Conservation (phyloP, 2,113 vertebrate species). For the Seriola rivoliana region DNA sequence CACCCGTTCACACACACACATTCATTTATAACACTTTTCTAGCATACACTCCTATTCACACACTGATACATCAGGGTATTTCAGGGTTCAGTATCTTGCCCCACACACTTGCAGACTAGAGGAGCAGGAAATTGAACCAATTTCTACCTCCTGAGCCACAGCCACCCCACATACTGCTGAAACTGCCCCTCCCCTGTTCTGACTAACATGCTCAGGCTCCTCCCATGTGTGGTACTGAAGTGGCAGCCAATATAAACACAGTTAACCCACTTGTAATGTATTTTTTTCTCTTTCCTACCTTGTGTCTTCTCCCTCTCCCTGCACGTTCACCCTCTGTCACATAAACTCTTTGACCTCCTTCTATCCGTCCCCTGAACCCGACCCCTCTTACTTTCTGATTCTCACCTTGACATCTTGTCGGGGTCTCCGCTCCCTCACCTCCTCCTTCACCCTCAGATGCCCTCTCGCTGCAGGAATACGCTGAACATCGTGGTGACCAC, state of each 20-base stretch:
- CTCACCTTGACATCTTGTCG: too few species aligned
- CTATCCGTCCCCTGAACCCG: background rate
- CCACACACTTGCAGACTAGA: too few species aligned
- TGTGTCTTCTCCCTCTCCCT: background rate
- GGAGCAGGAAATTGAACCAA: too few species aligned
- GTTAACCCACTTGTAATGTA: background rate
- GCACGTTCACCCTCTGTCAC: background rate
- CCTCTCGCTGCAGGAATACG: conserved; percentile 90
- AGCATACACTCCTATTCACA: too few species aligned
- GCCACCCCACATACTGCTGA: too few species aligned
- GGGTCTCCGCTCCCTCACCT: background rate
- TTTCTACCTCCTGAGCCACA: too few species aligned
- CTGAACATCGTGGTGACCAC: conserved; percentile 93
- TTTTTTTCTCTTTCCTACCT: background rate
- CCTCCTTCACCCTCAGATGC: conserved; percentile 86
- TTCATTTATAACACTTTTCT: too few species aligned
- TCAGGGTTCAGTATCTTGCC: too few species aligned
- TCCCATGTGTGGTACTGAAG: background rate
- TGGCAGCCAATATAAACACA: background rate
- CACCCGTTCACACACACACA: too few species aligned
- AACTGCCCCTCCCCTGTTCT: background rate
- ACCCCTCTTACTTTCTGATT: background rate
- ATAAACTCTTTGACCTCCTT: background rate
- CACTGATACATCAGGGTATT: too few species aligned
- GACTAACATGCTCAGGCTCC: background rate